Percentiles rank a stretch among this genome's conserved stretches.
These are phyloP conservation scores for Diadophis punctatus DNA, from an alignment of 2,113 vertebrate species.

Conservation along the genomic window DNA sequence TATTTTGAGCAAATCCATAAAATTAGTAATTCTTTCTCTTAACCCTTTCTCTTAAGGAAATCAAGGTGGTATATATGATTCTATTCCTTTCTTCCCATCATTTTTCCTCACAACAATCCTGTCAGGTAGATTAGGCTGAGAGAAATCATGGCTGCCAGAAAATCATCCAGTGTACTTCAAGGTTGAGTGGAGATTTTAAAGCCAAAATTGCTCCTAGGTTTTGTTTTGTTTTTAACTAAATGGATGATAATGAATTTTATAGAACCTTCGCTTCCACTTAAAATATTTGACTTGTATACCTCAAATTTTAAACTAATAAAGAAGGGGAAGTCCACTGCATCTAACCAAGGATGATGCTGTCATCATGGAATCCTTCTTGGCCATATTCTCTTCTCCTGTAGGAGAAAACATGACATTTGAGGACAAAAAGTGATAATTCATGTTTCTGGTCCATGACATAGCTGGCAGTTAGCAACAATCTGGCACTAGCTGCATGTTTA, in stretches of 20 bases:
- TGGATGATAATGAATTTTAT: neutral
- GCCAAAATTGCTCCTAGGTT: neutral
- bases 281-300: neutral
- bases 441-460: too few relatives aligned
- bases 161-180: neutral
- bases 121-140: too few relatives aligned
- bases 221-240: neutral
- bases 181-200: neutral
- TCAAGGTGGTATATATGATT: too few relatives aligned
- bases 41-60: too few relatives aligned
- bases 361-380: neutral
- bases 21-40: neutral
- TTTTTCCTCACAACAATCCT: too few relatives aligned
- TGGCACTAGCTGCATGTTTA: too few relatives aligned
- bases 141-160: too few relatives aligned
- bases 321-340: neutral
- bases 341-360: neutral
- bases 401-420: neutral
- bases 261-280: neutral
- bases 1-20: neutral
- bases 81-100: too few relatives aligned
- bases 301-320: neutral
- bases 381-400: neutral
- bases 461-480: too few relatives aligned
- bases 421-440: too few relatives aligned